These are phyloP conservation scores for Drosophila punjabiensis DNA, from an alignment of 1,140 invertebrate species.

Conservation along the genomic window DNA sequence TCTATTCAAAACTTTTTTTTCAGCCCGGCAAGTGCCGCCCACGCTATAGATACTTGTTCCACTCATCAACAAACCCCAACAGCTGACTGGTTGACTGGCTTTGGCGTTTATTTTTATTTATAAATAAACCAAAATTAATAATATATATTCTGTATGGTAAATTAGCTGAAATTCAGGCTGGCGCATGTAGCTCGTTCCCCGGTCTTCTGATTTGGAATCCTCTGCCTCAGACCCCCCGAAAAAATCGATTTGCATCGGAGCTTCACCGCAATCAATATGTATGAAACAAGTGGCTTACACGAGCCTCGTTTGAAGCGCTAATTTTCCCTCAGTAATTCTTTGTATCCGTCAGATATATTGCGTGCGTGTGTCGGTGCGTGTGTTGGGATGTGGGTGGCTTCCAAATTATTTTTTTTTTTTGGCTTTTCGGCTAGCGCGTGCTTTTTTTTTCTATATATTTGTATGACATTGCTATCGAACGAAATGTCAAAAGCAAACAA, in stretches of 20 bases:
- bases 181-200: constrained; percentile 22
- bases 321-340: constrained; percentile 38
- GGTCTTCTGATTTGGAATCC: neutral
- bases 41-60: constrained; percentile 45
- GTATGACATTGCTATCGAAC: constrained; percentile 77
- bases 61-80: constrained; percentile 62
- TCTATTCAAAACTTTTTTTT: constrained; percentile 22
- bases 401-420: constrained; percentile 35
- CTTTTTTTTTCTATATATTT: constrained; percentile 78
- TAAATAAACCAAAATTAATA: constrained; percentile 62
- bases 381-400: constrained; percentile 42
- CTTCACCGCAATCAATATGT: constrained; percentile 53
- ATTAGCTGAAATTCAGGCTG: constrained; percentile 47
- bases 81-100: constrained; percentile 67
- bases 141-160: constrained; percentile 61
- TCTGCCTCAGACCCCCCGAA: neutral
- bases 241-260: constrained; percentile 37
- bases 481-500: constrained; percentile 80
- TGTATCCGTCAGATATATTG: constrained; percentile 35
- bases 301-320: constrained; percentile 34
- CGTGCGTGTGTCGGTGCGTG: constrained; percentile 38
- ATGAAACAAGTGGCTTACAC: constrained; percentile 36
- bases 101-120: constrained; percentile 51
- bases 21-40: constrained; percentile 54
- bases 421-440: constrained; percentile 61